Conservation (phyloP, 2,888 invertebrate genomes). For the Stomorhina lunata region DNA sequence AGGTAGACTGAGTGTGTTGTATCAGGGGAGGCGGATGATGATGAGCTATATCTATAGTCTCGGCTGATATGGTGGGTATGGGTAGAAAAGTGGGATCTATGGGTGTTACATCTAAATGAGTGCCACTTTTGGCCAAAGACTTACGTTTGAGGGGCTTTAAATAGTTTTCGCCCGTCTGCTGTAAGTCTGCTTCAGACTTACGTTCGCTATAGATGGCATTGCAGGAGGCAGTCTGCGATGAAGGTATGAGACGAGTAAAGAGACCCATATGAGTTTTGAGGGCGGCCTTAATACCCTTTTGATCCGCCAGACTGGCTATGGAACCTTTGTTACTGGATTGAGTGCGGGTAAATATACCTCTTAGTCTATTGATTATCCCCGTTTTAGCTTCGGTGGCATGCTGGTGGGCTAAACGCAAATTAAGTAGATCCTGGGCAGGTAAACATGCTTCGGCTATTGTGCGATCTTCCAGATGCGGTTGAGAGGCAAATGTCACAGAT, state of each 20-base stretch:
- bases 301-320: constrained; percentile 81
- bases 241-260: constrained; percentile 86
- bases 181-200: constrained; percentile 38
- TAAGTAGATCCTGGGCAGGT: constrained; percentile 83
- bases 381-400: constrained; percentile 82
- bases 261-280: constrained; percentile 87
- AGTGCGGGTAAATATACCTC: constrained; percentile 84
- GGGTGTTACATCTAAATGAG: constrained; percentile 81
- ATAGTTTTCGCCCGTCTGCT: constrained; percentile 74
- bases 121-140: constrained; percentile 83
- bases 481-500: constrained; percentile 85
- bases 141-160: constrained; percentile 74
- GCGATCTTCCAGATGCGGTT: constrained; percentile 83
- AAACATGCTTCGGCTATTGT: constrained; percentile 78
- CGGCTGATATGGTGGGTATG: constrained; percentile 74
- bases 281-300: constrained; percentile 84
- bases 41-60: constrained; percentile 66
- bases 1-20: constrained; percentile 19
- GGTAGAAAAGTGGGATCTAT: constrained; percentile 76
- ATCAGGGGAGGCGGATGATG: no score
- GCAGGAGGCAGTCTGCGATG: constrained; percentile 83
- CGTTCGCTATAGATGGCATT: constrained; percentile 81
- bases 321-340: constrained; percentile 86
- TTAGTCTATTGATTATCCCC: constrained; percentile 81
- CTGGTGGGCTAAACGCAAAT: constrained; percentile 81